Conservation (phyloP, 2,888 invertebrate species). For the Proisotoma minuta region DNA sequence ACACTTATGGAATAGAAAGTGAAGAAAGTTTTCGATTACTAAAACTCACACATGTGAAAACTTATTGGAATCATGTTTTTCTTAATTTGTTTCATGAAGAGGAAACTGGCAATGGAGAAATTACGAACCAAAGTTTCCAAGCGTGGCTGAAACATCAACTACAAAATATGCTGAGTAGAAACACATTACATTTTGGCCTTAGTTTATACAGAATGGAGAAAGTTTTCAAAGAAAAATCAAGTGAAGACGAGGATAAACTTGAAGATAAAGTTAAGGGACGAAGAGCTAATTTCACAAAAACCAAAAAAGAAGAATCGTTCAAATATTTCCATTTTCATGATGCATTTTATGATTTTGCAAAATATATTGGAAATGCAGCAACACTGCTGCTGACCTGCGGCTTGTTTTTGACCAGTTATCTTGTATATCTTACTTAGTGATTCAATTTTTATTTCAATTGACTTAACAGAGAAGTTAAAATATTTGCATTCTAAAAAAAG, state of each 20-base stretch:
- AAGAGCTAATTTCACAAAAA: conserved; percentile 11
- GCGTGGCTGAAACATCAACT: too few species aligned
- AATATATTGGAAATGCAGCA: conserved; percentile 23
- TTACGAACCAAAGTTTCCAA: too few species aligned
- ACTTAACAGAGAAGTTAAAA: too few species aligned
- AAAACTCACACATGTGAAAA: conserved; percentile 39
- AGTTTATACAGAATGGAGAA: conserved; percentile 38
- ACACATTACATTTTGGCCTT: conserved; percentile 26
- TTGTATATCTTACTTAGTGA: conserved; percentile 42
- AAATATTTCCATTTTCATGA: conserved; percentile 38
- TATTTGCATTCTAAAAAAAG: too few species aligned
- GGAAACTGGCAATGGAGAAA: too few species aligned
- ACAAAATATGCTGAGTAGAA: conserved; percentile 10
- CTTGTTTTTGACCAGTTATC: conserved; percentile 42
- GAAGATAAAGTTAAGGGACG: conserved; percentile 19
- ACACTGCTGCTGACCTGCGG: conserved; percentile 29
- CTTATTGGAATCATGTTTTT: conserved; percentile 43
- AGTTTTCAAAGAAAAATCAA: not conserved
- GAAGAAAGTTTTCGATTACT: conserved; percentile 31
- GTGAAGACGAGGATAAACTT: conserved; percentile 2
- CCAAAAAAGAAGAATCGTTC: conserved; percentile 23
- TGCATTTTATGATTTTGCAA: conserved; percentile 33
- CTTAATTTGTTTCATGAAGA: conserved; percentile 31
- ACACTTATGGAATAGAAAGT: conserved; percentile 32
- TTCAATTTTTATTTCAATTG: too few species aligned